Evolutionary conservation across 2,113 vertebrate species (phyloP), one percentile per base, ranked within the genome.

Genomic region (Sitta europaea): DNA sequence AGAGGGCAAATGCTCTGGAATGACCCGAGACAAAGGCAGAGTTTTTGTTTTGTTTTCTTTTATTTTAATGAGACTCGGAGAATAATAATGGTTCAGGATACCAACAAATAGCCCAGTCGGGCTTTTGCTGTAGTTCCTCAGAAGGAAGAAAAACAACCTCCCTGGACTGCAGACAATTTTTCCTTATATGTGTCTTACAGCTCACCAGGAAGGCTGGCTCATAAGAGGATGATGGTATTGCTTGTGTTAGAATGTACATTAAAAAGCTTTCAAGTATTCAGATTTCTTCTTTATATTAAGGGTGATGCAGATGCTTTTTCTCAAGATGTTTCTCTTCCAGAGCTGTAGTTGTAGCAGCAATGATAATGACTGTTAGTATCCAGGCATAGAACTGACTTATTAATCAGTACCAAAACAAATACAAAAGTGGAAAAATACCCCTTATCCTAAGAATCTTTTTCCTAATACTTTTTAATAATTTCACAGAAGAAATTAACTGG

Each of bases 1-100:
- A 67, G 74, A 96, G 85, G 90, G 81, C 61, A 75, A 97, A 96
- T 66, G 72, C 70, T 98, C 96, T 97, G 93, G 92, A 97, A 95
- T 97, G 96, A 97, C 97, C 97, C 88, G 40, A 95, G 95, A 86
- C 77, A 96, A 94, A 93, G 76, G 77, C 91, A 94, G 82, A 54
- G 62, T 0, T 48, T 54, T 82, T 90, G 87, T 95, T 94, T 87
- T 93, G 40, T 78, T 96, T 96, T 95, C 29, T 91, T 83, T 85
- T 92, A 89, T 96, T 95, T 86, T 94, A 94, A 96, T 92, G 83
- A 90, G 88, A 73, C 86, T 84, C 2, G 0, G 47, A 91, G 74
- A 91, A 95, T 74, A 94, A 90, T 92, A 96, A 94, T 87, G 42
- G 43, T 67, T 96, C 96, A 96, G 80, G 85, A 88, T 82, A 95